A percentile compares a stretch with the other conserved stretches of the same genome.
Conservation (phyloP, 2,797 vertebrate species). For the Rhadinocentrus ornatus region DNA sequence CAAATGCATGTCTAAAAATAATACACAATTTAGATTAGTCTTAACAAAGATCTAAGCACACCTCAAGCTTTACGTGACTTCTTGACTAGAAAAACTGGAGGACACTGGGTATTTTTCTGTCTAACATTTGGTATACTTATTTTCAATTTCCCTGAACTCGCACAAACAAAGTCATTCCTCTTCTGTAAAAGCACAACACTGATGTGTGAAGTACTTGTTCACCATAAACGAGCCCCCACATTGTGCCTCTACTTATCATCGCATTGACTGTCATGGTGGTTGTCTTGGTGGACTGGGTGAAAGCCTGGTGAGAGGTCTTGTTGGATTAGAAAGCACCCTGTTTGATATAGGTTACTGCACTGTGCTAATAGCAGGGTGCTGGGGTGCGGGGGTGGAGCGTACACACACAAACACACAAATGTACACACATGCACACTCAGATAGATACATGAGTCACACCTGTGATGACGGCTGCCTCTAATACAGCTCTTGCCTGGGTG, state of each 20-base stretch:
- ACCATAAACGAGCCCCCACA: constrained; percentile 54
- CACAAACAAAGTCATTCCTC: neutral
- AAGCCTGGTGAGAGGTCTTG: constrained; percentile 72
- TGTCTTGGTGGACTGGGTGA: constrained; percentile 48
- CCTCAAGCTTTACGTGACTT: neutral
- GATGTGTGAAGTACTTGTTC: constrained; percentile 42
- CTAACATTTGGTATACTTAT: neutral
- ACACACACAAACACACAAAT: constrained; percentile 17
- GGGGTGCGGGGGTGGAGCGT: constrained; percentile 27
- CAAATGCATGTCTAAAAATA: neutral
- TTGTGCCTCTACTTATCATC: constrained; percentile 62
- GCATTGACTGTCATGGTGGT: constrained; percentile 59
- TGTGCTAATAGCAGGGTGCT: constrained; percentile 60
- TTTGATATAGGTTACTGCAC: constrained; percentile 80
- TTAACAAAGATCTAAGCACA: neutral
- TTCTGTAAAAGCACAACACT: constrained; percentile 38
- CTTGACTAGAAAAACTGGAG: neutral
- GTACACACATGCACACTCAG: neutral
- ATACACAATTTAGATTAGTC: neutral
- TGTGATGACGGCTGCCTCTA: constrained; percentile 10
- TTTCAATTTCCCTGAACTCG: neutral
- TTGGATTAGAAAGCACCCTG: constrained; percentile 78
- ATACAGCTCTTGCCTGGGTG: constrained; percentile 1
- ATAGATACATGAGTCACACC: constrained; percentile 33
- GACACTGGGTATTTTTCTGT: neutral